Base-by-base conservation (phyloP, 2,797 vertebrate genomes). In the Danio aesculapii region DNA sequence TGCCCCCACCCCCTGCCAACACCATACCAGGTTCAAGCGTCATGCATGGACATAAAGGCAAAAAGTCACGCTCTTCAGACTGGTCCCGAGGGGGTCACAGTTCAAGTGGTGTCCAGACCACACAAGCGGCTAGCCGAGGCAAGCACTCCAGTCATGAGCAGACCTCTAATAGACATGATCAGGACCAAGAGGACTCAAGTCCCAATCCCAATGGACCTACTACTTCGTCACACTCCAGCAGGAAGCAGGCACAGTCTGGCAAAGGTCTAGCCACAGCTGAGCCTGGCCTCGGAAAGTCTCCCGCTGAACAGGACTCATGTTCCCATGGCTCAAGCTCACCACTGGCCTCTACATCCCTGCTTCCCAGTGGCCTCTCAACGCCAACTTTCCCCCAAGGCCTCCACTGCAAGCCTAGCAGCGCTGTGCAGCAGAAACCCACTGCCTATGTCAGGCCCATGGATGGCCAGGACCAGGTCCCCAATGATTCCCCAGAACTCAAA, bases 391-490 rank as follows among this genome's bases (percentile, higher is more conserved):
- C 96, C 43, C 92, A 95, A 0, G 90, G 95, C 5, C 92, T 97
- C 82, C 92, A 95, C 13, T 95, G 95, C 16, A 98, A 99, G 91
- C 92, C 92, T 19, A 92, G 89, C 71, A 89, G 91, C 10, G 90
- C 89, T 77, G 94, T 97, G 93, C 96, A 95, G 82, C 95, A 95
- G 89, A 99, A 99, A 91, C 98, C 98, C 53, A 99, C 97, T 0
- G 98, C 98, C 3, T 99, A 99, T 0, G 98, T 99, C 70, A 94
- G 97, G 73, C 98, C 98, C 79, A 98, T 99, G 97, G 97, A 99
- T 17, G 97, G 96, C 80, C 98, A 97, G 89, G 98, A 99, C 83
- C 97, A 98, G 91, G 92, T 93, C 39, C 92, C 94, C 0, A 94
- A 85, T 9, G 94, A 96, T 84, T 98, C 98, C 0, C 96, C 97